A percentile compares a stretch with the other conserved stretches of the same genome.
Evolutionary conservation across 1,140 invertebrate species (phyloP).

Genomic region (Ptiloglossa arizonensis): DNA sequence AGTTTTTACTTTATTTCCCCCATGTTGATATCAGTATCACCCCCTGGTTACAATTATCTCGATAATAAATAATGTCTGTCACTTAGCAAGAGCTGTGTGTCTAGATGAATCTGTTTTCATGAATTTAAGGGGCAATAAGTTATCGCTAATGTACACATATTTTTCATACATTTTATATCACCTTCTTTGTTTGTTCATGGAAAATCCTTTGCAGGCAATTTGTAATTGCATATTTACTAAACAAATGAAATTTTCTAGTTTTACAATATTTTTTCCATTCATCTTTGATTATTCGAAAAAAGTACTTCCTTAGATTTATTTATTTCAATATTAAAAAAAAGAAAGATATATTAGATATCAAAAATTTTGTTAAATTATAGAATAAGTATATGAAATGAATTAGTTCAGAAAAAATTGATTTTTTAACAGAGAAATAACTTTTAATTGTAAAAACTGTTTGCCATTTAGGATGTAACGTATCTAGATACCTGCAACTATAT

Average conservation of each 20-base stretch:
- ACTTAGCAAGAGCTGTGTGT: slow-evolving; percentile 60
- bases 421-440: slow-evolving; percentile 18
- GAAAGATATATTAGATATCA: background rate
- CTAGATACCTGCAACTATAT: slow-evolving; percentile 80
- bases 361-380: too few relatives aligned
- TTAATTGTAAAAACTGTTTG: slow-evolving; percentile 26
- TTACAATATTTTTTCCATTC: background rate
- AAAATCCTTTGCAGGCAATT: slow-evolving; percentile 45
- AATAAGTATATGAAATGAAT: too few relatives aligned
- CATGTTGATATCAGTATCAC: slow-evolving; percentile 71
- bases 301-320: background rate
- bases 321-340: background rate
- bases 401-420: background rate
- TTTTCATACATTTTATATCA: slow-evolving; percentile 62
- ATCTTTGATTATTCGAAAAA: background rate
- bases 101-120: slow-evolving; percentile 64
- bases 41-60: slow-evolving; percentile 78
- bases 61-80: slow-evolving; percentile 73
- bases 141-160: slow-evolving; percentile 71
- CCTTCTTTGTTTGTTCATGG: slow-evolving; percentile 27
- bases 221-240: background rate
- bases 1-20: slow-evolving; percentile 39
- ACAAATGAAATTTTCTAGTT: background rate
- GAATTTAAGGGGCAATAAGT: slow-evolving; percentile 70
- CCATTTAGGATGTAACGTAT: slow-evolving; percentile 78